A percentile compares a stretch with the other conserved stretches of the same genome.
These are phyloP conservation scores for Plumapathes pennacea DNA, from an alignment of 92 coral and sea anemone species.

Conservation along the genomic window DNA sequence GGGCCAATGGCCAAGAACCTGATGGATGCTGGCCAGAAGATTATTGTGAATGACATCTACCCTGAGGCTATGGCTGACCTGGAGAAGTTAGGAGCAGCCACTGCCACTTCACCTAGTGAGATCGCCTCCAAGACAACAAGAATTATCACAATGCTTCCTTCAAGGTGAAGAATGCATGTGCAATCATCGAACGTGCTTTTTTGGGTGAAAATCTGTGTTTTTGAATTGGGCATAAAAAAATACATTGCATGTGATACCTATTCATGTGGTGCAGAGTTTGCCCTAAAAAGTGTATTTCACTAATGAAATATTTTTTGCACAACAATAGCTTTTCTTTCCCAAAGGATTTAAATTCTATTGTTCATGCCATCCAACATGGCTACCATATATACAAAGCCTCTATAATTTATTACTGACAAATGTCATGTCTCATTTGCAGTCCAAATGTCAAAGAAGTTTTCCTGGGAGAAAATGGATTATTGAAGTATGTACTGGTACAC, in stretches of 20 bases:
- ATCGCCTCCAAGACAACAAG: constrained; percentile 76
- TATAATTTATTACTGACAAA: too few species aligned
- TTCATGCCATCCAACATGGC: too few species aligned
- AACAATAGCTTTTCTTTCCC: too few species aligned
- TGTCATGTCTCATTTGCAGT: constrained; percentile 64
- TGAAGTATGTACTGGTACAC: too few species aligned
- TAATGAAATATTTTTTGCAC: too few species aligned
- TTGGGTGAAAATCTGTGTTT: too few species aligned
- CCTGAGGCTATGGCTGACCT: constrained; percentile 78
- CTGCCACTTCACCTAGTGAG: constrained; percentile 79
- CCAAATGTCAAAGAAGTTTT: constrained; percentile 92
- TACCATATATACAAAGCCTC: too few species aligned
- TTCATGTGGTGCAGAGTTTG: too few species aligned
- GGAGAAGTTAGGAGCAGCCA: constrained; percentile 75
- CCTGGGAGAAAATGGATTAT: constrained; percentile 83
- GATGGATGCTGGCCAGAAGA: constrained; percentile 67
- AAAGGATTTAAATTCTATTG: too few species aligned
- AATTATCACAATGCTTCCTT: constrained; percentile 93
- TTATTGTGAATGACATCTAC: constrained; percentile 71
- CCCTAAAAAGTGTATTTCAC: too few species aligned
- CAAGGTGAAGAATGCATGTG: constrained; percentile 67
- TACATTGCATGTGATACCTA: too few species aligned
- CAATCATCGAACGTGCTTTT: background rate
- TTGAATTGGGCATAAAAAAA: too few species aligned
- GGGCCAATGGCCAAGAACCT: constrained; percentile 94